Base-by-base conservation (phyloP, 1,140 invertebrate genomes). In the Grapholita molesta region DNA sequence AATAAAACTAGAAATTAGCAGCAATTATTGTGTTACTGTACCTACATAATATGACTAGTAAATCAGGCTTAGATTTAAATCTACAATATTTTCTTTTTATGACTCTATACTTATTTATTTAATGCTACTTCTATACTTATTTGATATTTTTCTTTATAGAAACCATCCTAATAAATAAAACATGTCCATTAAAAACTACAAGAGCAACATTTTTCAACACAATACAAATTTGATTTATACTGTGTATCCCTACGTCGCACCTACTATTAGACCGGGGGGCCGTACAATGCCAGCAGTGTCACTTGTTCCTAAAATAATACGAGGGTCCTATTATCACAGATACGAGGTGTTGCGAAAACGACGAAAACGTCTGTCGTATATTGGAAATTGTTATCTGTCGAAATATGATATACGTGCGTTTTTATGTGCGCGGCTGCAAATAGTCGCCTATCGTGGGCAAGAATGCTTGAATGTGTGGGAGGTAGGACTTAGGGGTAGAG, bases 221-320 rank as follows among this genome's bases (percentile, higher is more conserved):
- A 48, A 48, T 48, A 48, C 42, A 48, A 48, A 48, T 48, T 21
- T 48, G 42, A 48, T 48, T 48, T 48, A 48, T 48, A 48, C 42
- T 5, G 42, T 48, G 42, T 48, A 48, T 21, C 42, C 42, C 42
- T 8, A 48, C 42, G 18, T 48, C 42, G 42, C 42, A 48, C 42
- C 42, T 48, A 48, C 42, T 18, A 48, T 48, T 48, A 48, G 18
- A 9, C 5, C 7, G 42, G 42, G 42, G 42, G 42, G 21, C 42
- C 15, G 18, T 7, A 48, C 42, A 48, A 48, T 8, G 18, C 15
- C 18, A 18, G 42, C 42, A 9, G 12, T 48, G 42, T 48, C 42
- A 48, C 42, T 48, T 48, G 42, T 21, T 48, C 18, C 42, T 48
- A 48, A 48, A 48, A 48, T 48, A 48, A 48, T 48, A 21, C 42